These are phyloP conservation scores for Melopsittacus undulatus DNA, from an alignment of 2,797 vertebrate species.

Conservation along the genomic window DNA sequence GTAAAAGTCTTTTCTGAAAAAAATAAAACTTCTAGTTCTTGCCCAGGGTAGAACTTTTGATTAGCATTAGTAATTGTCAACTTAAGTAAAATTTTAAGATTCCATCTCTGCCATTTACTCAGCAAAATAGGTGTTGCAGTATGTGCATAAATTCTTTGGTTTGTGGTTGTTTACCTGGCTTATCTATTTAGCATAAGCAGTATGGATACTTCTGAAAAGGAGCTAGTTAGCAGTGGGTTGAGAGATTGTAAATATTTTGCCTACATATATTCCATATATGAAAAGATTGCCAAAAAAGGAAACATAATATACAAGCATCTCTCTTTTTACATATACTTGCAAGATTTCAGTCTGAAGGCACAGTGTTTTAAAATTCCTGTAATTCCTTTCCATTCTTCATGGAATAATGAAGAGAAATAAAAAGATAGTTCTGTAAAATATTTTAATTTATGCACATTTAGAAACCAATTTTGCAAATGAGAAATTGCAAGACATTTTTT, in stretches of 20 bases:
- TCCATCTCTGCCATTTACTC: background rate
- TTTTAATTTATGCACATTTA: slow-evolving; percentile 47
- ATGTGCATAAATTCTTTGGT: background rate
- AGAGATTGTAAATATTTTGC: slow-evolving; percentile 48
- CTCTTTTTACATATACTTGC: background rate
- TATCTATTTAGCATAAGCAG: slow-evolving; percentile 2
- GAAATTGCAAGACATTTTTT: background rate
- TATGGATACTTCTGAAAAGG: slow-evolving; percentile 23
- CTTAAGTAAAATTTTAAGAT: background rate
- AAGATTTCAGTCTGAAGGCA: background rate
- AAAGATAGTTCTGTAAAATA: slow-evolving; percentile 7
- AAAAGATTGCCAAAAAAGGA: background rate
- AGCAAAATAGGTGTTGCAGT: background rate
- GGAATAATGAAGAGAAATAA: slow-evolving; percentile 24
- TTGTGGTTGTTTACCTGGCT: slow-evolving; percentile 14
- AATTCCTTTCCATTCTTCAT: background rate
- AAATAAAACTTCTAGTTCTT: background rate
- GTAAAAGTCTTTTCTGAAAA: background rate
- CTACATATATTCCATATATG: background rate
- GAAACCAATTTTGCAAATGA: slow-evolving; percentile 42
- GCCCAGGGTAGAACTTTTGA: background rate
- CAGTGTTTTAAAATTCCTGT: background rate
- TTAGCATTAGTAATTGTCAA: background rate
- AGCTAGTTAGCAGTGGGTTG: background rate
- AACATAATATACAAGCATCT: background rate